A percentile compares a stretch with the other conserved stretches of the same genome.
Evolutionary conservation across 2,797 vertebrate species (phyloP).

Genomic region (Muraenolepis orangiensis): DNA sequence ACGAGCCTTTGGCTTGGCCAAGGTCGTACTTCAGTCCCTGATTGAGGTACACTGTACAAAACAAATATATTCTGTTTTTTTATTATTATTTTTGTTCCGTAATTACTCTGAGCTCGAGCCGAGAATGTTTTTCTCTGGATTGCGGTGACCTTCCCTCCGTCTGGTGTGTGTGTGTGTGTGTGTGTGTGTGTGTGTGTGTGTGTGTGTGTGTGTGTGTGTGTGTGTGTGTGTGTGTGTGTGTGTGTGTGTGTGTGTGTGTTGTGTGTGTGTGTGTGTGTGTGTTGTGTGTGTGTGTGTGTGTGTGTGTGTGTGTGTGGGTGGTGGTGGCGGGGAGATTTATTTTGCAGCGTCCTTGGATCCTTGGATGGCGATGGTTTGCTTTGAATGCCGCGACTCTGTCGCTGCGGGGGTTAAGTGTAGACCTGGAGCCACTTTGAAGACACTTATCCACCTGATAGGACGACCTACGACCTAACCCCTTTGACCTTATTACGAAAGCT

Average conservation of each 20-base stretch:
- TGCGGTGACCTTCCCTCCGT: not conserved
- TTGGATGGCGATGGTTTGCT: not conserved
- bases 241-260: too few relatives aligned
- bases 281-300: too few relatives aligned
- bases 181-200: too few relatives aligned
- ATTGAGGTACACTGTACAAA: not conserved
- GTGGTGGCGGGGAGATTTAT: not conserved
- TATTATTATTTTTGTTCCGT: not conserved
- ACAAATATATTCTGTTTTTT: not conserved
- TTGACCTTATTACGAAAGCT: not conserved
- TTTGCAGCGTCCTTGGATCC: not conserved
- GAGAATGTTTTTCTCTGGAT: not conserved
- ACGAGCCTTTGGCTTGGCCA: constrained; percentile 11
- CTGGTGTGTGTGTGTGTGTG: not conserved
- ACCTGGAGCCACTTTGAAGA: not conserved
- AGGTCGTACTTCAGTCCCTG: constrained; percentile 3
- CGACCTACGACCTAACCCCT: not conserved
- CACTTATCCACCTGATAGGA: not conserved
- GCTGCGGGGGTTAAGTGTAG: not conserved
- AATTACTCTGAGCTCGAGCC: not conserved
- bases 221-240: too few relatives aligned
- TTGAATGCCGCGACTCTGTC: not conserved
- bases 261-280: too few relatives aligned
- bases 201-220: too few relatives aligned
- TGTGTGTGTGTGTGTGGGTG: too few relatives aligned